Base-by-base conservation (phyloP, 2,797 vertebrate species). In the Acrossocheilus fasciatus region DNA sequence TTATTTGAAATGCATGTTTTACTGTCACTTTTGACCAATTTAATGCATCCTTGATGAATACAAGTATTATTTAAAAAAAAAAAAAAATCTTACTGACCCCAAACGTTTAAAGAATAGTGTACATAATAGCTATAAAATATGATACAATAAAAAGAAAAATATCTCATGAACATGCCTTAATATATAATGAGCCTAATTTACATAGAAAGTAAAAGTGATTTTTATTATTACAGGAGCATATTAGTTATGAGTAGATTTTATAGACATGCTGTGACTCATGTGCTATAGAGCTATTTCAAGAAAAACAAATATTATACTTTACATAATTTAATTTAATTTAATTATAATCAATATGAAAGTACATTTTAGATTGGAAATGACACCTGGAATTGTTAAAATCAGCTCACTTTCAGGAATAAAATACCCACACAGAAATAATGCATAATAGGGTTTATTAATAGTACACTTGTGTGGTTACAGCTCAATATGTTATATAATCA, bases 401-500 rank as follows among this genome's bases (percentile, higher is more conserved):
- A 34, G 57, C 50, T 57, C 5, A 23, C 1, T 36, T 4, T 10
- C 18, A 8, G 74, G 34, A 54, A 11, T 54, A 50, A 14, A 23
- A 54, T 36, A 76, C 30, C 74, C 52, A 54, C 74, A 8, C 18
- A n/a, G 18, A 54, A 23, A 54, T 54, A 76, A 14, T 23, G 30
- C 7, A 69, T 66, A 66, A 66, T 66, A 34, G 59, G 11, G 17
- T 39, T 66, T 66, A 66, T 64, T 66, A 66, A 54, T 76, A 76
- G 74, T 4, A 23, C 30, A 23, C 50, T 57, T 57, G 74, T 77
- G 74, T 77, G 50, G 34, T 14, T 34, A 54, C 18, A 39, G 74
- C 74, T 14, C 50, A 54, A 12, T 23, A 20, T 12, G 30, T 77
- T 77, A 77, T n/a, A 57, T 77, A 77, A 77, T 57, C 50, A 39